A percentile compares a stretch with the other conserved stretches of the same genome.
Evolutionary conservation across 2,113 vertebrate species (phyloP).

Genomic region (rat (Rattus norvegicus)): GRCr8 NC_086022.1:153909501-153910000

Average conservation of each 20-base stretch:
- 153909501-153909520: not conserved
- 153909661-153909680: not conserved
- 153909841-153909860: not conserved
- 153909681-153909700: not conserved
- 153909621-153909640: not conserved
- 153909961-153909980: not conserved
- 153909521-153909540: not conserved
- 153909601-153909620: slow-evolving; percentile 57
- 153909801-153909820: not conserved
- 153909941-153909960: not conserved
- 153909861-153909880: slow-evolving; percentile 26
- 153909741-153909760: not conserved
- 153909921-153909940: not conserved
- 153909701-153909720: not conserved
- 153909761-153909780: not conserved
- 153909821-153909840: not conserved
- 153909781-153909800: not conserved
- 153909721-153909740: not conserved
- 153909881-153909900: not conserved
- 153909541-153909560: not conserved
- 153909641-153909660: not conserved
- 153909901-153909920: not conserved
- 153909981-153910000: not conserved
- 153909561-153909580: not conserved
- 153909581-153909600: not conserved